A percentile compares a stretch with the other conserved stretches of the same genome.
Conservation (phyloP, 2,113 vertebrate species). For the Rana temporaria region DNA sequence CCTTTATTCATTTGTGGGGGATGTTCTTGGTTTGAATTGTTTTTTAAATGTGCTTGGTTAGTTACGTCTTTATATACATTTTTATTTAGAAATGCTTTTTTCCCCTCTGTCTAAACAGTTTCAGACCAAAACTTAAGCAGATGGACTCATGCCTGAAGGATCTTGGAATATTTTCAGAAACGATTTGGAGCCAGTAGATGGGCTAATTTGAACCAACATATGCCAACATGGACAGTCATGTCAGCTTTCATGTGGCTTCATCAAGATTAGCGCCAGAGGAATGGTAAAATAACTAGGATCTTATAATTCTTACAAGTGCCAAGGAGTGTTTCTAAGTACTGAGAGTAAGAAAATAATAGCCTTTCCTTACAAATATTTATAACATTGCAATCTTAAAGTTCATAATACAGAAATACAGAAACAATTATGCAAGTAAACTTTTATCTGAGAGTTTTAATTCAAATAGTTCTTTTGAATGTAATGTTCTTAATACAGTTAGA, state of each 20-base stretch:
- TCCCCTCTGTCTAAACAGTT: conserved; percentile 68
- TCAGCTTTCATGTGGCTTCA: conserved; percentile 73
- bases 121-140: conserved; percentile 81
- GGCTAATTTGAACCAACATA: conserved; percentile 74
- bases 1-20: conserved; percentile 53
- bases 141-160: conserved; percentile 80
- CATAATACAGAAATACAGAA: neutral
- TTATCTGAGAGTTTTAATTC: neutral
- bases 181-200: conserved; percentile 74
- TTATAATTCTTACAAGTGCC: conserved; percentile 9
- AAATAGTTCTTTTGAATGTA: no score
- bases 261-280: conserved; percentile 68
- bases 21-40: conserved; percentile 36
- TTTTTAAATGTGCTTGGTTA: conserved; percentile 58
- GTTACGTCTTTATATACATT: conserved; percentile 60
- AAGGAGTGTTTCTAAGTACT: neutral
- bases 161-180: conserved; percentile 73
- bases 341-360: conserved; percentile 4
- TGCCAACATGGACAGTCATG: conserved; percentile 78
- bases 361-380: conserved; percentile 24
- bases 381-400: neutral
- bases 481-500: no score
- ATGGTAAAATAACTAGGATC: conserved; percentile 44
- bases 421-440: neutral
- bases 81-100: conserved; percentile 62